A percentile compares a stretch with the other conserved stretches of the same genome.
Evolutionary conservation across 92 coral and sea anemone species (phyloP).

Genomic region (Phenganax stokvisi): DNA sequence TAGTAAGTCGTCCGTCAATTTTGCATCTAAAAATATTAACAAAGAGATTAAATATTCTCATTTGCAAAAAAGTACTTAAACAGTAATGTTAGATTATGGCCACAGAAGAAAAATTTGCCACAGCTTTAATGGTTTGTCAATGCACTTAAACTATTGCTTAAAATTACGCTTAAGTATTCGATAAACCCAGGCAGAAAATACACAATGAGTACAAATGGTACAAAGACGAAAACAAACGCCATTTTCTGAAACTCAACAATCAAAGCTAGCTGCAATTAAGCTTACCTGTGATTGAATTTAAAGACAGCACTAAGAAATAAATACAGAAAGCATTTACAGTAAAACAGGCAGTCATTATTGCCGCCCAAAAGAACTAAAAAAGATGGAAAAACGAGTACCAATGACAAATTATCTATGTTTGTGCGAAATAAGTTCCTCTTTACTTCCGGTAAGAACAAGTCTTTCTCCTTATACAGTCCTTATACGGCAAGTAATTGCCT

Average conservation of each 20-base stretch:
- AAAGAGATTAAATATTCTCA: background rate
- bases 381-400: no score
- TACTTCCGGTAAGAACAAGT: background rate
- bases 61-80: no score
- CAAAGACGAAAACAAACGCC: background rate
- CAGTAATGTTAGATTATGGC: no score
- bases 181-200: no score
- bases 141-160: no score
- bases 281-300: background rate
- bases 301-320: background rate
- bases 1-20: background rate
- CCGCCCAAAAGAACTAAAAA: background rate
- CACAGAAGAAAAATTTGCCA: no score
- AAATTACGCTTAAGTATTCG: no score
- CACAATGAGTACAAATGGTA: no score
- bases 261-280: background rate
- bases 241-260: background rate
- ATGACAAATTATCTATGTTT: no score
- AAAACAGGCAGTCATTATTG: background rate
- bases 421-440: background rate
- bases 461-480: background rate
- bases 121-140: no score
- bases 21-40: constrained; percentile 14
- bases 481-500: background rate
- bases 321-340: background rate